Base-by-base conservation (phyloP, 2,113 vertebrate species). In the Serinus canaria region DNA sequence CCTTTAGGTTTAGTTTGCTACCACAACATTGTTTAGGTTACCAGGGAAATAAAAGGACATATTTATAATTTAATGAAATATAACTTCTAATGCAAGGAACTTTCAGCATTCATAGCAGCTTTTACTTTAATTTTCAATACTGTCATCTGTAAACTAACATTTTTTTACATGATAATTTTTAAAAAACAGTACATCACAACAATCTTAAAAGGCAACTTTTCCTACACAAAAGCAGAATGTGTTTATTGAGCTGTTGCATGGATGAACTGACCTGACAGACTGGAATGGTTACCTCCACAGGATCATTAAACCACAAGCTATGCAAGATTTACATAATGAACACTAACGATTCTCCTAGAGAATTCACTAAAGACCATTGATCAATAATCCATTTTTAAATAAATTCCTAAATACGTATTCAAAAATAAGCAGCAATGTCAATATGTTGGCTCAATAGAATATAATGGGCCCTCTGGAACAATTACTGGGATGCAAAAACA, bases 321-420 rank as follows among this genome's bases (percentile, higher is more conserved):
- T 4, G 7, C 44, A 64, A 49, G 41, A 88, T 94, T 81, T 69
- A 86, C 39, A 35, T 43, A 62, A 76, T 6, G 46, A 21, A 82
- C 5, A 10, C 14, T 53, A 89, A 82, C 47, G 44, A 74, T 39
- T 60, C 53, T 76, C 43, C 59, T 24, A 31, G 30, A 84, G 27
- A 92, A 70, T 12, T 47, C 30, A 66, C 78, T 72, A 63, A 24
- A 78, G 18, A 35, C 44, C 89, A 89, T 25, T 80, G 87, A 91
- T 69, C 31, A 95, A 83, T 87, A 89, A 87, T 13, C n/a, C 20
- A 60, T 60, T 96, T 83, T 70, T 5, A 79, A 90, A 88, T 67
- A 72, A 84, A 89, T 80, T 87, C 10, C 30, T 74, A 85, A 94
- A 85, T 35, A 84, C 8, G 11, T 47, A 55, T 58, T 76, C 52